Conservation (phyloP, 1,140 invertebrate genomes). For the Trinorchestia longiramus region DNA sequence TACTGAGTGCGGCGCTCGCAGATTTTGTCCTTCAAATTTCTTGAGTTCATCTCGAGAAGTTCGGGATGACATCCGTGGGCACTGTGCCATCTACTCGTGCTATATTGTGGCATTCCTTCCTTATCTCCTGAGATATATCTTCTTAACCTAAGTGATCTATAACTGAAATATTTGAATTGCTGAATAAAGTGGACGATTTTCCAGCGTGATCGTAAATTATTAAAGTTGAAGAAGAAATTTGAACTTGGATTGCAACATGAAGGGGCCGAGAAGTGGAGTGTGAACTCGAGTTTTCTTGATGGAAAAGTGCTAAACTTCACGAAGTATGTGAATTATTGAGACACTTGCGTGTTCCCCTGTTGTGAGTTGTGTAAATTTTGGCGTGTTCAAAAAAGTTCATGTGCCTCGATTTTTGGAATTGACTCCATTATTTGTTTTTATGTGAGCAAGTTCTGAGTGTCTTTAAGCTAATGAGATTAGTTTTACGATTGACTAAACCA, state of each 20-base stretch:
- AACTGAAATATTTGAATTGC: slow-evolving; percentile 28
- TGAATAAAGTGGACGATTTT: slow-evolving; percentile 46
- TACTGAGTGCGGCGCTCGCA: background rate
- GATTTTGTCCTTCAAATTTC: background rate
- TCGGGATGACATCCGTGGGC: background rate
- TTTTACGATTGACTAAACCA: background rate
- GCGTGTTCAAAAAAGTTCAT: background rate
- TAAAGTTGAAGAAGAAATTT: background rate
- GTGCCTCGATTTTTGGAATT: background rate
- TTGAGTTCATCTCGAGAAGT: background rate
- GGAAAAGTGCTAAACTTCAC: slow-evolving; percentile 22
- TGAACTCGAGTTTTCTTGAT: background rate
- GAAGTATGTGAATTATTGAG: background rate
- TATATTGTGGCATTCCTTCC: slow-evolving; percentile 51
- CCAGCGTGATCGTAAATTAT: background rate
- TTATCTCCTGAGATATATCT: slow-evolving; percentile 38
- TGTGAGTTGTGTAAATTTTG: slow-evolving; percentile 28
- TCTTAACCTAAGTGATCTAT: background rate
- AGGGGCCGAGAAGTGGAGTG: background rate
- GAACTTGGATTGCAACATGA: slow-evolving; percentile 49
- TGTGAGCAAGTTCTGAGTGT: background rate
- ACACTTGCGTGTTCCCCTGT: slow-evolving; percentile 40
- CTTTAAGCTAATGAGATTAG: background rate
- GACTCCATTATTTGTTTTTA: background rate
- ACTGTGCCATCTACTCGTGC: background rate